phyloP scores from a whole-genome alignment of 2,888 invertebrate genomes.

The Sialis fuliginosa region DNA sequence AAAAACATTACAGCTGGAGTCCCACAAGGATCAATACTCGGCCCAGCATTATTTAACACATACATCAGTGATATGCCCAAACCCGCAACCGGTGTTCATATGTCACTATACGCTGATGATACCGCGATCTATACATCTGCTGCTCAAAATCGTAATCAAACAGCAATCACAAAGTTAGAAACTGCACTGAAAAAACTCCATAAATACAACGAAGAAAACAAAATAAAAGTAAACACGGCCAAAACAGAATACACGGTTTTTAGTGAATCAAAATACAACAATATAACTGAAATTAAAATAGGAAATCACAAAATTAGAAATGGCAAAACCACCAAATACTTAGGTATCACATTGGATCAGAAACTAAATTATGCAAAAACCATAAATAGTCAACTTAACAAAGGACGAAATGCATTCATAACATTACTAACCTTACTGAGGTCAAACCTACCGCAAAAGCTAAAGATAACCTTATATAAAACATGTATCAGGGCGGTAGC shows the following conservation, averaged over 20 bases:
- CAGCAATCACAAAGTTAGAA: neutral
- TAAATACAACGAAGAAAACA: neutral
- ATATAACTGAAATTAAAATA: no score
- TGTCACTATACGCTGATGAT: neutral
- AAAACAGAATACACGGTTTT: neutral
- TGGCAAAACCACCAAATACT: no score
- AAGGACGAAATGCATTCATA: no score
- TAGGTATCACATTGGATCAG: no score
- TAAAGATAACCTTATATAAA: no score
- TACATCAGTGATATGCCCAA: neutral
- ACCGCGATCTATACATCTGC: neutral
- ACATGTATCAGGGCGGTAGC: no score
- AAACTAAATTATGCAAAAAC: no score
- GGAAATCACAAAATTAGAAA: no score
- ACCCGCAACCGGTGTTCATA: neutral
- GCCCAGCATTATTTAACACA: neutral
- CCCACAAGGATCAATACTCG: neutral
- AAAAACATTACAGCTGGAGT: neutral
- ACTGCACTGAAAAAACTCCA: neutral
- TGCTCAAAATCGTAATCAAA: neutral
- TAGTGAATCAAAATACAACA: no score
- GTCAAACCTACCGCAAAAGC: no score
- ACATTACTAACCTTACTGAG: no score
- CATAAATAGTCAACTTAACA: no score
- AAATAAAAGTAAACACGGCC: neutral